Percentiles rank a stretch among this genome's conserved stretches.
Conservation (phyloP, 2,113 vertebrate genomes). For the Hemibagrus wyckioides region DNA sequence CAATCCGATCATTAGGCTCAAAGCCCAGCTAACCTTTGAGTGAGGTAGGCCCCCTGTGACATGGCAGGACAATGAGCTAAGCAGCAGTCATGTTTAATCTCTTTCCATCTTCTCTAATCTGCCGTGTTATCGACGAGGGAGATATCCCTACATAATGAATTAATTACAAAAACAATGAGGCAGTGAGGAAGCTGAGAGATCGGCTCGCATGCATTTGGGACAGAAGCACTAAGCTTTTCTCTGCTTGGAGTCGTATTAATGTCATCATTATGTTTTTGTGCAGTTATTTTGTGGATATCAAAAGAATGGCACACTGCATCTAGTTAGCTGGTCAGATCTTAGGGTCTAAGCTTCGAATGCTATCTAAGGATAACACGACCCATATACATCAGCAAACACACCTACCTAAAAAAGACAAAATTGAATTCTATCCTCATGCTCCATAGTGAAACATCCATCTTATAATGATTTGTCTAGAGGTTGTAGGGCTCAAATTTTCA, state of each 20-base stretch:
- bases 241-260: slow-evolving; percentile 31
- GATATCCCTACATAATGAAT: slow-evolving; percentile 31
- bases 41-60: slow-evolving; percentile 30
- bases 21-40: slow-evolving; percentile 53
- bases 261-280: slow-evolving; percentile 34
- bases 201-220: slow-evolving; percentile 21
- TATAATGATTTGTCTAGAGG: slow-evolving; percentile 69
- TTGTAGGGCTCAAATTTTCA: slow-evolving; percentile 63
- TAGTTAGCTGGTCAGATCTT: slow-evolving; percentile 18
- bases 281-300: slow-evolving; percentile 9
- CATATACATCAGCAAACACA: background rate
- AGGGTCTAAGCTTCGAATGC: background rate
- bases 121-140: slow-evolving; percentile 34
- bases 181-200: slow-evolving; percentile 27
- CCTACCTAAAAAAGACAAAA: background rate
- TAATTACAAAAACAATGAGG: slow-evolving; percentile 53
- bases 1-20: slow-evolving; percentile 45
- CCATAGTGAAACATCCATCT: slow-evolving; percentile 55
- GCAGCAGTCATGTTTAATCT: slow-evolving; percentile 32
- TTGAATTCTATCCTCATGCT: background rate
- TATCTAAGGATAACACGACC: background rate
- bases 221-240: slow-evolving; percentile 1
- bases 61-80: slow-evolving; percentile 40
- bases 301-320: slow-evolving; percentile 1
- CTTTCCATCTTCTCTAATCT: slow-evolving; percentile 40